Evolutionary conservation across 2,797 vertebrate genomes (phyloP).

Genomic region (Mastacembelus armatus): DNA sequence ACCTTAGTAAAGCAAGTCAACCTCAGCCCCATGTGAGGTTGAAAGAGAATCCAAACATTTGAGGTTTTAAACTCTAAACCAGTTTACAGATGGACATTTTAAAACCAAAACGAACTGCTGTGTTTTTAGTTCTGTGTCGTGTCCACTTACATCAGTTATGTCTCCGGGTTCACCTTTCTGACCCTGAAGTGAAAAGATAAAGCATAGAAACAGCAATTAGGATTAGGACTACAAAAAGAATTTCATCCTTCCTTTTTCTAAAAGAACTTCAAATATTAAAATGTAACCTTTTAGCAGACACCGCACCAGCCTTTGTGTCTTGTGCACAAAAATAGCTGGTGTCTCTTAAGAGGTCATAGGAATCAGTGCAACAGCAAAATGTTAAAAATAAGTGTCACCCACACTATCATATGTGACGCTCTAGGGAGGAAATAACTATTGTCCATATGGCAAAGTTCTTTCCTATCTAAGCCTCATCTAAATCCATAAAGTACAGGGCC

Average conservation of each 20-base stretch:
- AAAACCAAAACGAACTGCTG: background rate
- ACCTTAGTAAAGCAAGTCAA: background rate
- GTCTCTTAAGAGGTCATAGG: too few species aligned
- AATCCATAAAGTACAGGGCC: constrained; percentile 67
- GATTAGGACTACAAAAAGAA: background rate
- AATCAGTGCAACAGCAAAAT: constrained; percentile 1
- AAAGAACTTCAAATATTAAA: too few species aligned
- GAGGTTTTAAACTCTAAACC: background rate
- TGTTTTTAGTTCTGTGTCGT: background rate
- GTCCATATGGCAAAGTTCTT: constrained; percentile 44
- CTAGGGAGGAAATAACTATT: constrained; percentile 55
- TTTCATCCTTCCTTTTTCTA: background rate
- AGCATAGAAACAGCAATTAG: constrained; percentile 35
- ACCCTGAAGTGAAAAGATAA: constrained; percentile 80
- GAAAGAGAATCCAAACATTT: background rate
- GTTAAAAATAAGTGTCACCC: constrained; percentile 7
- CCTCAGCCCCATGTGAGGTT: background rate
- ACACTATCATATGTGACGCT: too few species aligned
- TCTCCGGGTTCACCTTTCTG: constrained; percentile 97
- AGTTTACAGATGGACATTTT: background rate
- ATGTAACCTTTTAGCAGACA: too few species aligned
- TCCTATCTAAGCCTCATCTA: constrained; percentile 65
- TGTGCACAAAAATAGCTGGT: too few species aligned
- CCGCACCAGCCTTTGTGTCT: too few species aligned
- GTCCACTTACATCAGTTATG: constrained; percentile 92